Evolutionary conservation across 2,113 vertebrate genomes (phyloP).

Genomic region (Sarotherodon lohbergeri): DNA sequence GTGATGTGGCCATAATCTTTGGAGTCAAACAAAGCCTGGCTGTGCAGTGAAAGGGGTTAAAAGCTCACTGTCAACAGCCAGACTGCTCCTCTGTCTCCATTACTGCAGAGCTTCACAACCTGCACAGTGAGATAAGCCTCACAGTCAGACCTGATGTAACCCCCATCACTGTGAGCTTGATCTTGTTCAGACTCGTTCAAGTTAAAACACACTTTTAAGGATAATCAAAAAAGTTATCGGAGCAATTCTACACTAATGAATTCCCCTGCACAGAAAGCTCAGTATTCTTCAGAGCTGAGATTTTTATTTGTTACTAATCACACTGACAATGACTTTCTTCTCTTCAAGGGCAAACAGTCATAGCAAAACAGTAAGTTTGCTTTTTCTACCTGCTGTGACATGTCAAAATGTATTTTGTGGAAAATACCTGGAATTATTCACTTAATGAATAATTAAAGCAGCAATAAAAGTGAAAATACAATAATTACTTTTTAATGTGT

Average conservation of each 20-base stretch:
- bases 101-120: conserved; percentile 27
- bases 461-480: neutral
- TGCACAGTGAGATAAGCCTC: conserved; percentile 75
- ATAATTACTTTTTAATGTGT: neutral
- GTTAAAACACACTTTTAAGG: neutral
- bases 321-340: neutral
- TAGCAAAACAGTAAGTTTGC: neutral
- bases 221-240: neutral
- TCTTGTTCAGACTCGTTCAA: neutral
- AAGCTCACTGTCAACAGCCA: conserved; percentile 51
- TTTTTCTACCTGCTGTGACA: neutral
- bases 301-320: neutral
- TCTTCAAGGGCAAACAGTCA: neutral
- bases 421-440: neutral
- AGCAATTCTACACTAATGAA: neutral
- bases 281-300: neutral
- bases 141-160: neutral
- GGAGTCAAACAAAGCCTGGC: conserved; percentile 44
- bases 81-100: conserved; percentile 18
- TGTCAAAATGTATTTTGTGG: neutral
- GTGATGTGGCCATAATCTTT: conserved; percentile 40
- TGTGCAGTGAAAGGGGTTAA: conserved; percentile 38
- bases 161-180: neutral
- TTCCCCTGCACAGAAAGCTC: neutral
- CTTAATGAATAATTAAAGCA: neutral